Conservation (phyloP, 2,797 vertebrate species). For the Sorex maritimensis region DNA sequence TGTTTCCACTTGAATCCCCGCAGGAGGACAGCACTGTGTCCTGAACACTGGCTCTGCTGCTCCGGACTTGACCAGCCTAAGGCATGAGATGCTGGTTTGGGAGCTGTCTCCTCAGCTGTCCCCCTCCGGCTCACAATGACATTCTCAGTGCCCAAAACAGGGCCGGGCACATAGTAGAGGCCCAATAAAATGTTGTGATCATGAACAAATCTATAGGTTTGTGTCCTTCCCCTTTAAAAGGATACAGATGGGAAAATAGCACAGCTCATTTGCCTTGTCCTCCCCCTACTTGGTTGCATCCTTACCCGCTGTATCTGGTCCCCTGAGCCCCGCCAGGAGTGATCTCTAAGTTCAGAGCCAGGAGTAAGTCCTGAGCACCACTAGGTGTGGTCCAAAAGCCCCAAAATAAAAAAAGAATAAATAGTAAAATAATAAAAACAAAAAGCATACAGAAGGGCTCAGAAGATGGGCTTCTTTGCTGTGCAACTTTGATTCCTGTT, state of each 20-base stretch:
- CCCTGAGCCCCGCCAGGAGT: too few species aligned
- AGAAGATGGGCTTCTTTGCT: too few species aligned
- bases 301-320: too few species aligned
- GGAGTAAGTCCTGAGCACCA: too few species aligned
- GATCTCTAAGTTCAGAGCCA: too few species aligned
- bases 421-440: too few species aligned
- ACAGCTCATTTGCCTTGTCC: too few species aligned
- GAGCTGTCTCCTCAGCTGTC: neutral
- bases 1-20: neutral
- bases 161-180: neutral
- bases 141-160: neutral
- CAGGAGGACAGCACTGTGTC: neutral
- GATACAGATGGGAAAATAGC: neutral
- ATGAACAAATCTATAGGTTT: neutral
- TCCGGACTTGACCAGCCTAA: neutral
- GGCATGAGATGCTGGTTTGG: neutral
- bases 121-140: neutral
- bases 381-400: too few species aligned
- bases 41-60: neutral
- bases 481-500: too few species aligned
- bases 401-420: too few species aligned
- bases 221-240: neutral
- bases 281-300: too few species aligned
- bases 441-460: too few species aligned
- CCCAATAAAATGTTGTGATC: neutral